phyloP scores from a whole-genome alignment of 2,113 vertebrate species.

The Stomatorhinus ivindoensis region DNA sequence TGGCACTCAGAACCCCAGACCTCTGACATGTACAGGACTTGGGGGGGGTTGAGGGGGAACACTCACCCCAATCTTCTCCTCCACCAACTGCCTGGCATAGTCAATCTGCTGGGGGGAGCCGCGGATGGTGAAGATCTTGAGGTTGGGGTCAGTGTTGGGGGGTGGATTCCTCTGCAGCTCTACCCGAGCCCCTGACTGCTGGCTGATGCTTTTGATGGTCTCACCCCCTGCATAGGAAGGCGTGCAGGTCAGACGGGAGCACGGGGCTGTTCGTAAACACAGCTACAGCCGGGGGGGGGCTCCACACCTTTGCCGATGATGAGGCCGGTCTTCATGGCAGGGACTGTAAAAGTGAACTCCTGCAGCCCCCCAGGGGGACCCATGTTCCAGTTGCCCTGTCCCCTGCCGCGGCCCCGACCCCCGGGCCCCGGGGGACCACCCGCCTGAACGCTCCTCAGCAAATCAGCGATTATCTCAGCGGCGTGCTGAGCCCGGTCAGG shows the following conservation, averaged over 20 bases:
- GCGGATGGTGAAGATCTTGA: constrained; percentile 94
- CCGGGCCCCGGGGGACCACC: constrained; percentile 83
- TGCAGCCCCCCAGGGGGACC: constrained; percentile 94
- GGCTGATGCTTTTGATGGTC: constrained; percentile 96
- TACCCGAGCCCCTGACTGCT: constrained; percentile 93
- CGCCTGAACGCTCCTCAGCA: constrained; percentile 94
- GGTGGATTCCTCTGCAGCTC: constrained; percentile 94
- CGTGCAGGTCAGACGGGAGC: not conserved
- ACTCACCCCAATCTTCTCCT: constrained; percentile 97
- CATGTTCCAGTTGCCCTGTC: constrained; percentile 98
- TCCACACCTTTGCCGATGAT: constrained; percentile 92
- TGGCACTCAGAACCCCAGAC: not conserved
- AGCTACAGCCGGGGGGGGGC: not conserved
- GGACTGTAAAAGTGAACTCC: constrained; percentile 95
- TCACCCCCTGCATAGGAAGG: constrained; percentile 72
- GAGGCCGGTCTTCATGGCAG: constrained; percentile 93
- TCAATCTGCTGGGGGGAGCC: constrained; percentile 94
- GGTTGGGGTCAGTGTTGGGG: constrained; percentile 89
- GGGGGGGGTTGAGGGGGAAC: too few species aligned
- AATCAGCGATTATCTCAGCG: constrained; percentile 90
- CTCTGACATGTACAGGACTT: not conserved
- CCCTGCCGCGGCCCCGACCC: constrained; percentile 85
- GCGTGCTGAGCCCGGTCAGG: constrained; percentile 93
- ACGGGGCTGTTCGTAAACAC: not conserved
- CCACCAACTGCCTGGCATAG: constrained; percentile 92